Conservation (phyloP, 2,113 vertebrate species). For the Hyperoodon ampullatus region DNA sequence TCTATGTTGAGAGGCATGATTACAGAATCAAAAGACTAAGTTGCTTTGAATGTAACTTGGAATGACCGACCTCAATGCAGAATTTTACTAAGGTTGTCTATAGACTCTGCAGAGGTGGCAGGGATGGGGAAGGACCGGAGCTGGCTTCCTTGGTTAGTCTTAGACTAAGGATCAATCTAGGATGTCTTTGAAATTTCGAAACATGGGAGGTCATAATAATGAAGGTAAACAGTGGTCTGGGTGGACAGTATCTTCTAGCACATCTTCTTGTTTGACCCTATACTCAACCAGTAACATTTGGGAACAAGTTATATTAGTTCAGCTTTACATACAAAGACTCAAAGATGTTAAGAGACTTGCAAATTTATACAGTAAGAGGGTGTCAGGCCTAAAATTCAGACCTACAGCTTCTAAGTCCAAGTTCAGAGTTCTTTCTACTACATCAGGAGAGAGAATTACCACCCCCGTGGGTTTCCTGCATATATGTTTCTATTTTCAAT, state of each 20-base stretch:
- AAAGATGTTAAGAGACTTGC: background rate
- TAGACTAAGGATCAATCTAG: background rate
- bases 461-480: background rate
- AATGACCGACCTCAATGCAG: background rate
- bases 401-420: background rate
- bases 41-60: background rate
- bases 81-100: background rate
- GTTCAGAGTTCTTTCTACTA: background rate
- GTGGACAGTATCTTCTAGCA: background rate
- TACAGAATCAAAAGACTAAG: background rate
- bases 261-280: background rate
- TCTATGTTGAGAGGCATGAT: background rate
- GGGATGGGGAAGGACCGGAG: background rate
- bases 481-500: background rate
- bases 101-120: background rate
- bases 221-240: background rate
- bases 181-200: background rate
- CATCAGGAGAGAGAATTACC: background rate
- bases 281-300: background rate
- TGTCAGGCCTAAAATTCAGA: background rate
- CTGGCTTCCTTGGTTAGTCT: background rate
- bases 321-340: background rate
- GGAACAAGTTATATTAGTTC: background rate
- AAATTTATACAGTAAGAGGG: background rate
- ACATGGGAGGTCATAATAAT: background rate